Conservation (phyloP, 2,888 invertebrate genomes). For the Ophonus ardosiacus region DNA sequence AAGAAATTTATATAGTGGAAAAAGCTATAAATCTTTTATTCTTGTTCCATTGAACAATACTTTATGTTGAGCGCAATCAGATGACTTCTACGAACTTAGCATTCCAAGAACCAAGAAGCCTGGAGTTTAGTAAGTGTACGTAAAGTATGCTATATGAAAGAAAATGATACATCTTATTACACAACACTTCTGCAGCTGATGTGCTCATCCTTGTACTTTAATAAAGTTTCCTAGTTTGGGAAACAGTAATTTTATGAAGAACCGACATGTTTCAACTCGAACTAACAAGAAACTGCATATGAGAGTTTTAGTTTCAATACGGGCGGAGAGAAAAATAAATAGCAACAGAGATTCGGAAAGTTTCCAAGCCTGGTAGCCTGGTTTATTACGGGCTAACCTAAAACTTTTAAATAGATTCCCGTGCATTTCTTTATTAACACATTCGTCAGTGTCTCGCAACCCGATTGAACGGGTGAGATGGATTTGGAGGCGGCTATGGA, state of each 20-base stretch:
- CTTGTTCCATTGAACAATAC: background rate
- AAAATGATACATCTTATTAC: slow-evolving; percentile 3
- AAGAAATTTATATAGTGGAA: background rate
- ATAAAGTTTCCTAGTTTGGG: slow-evolving; percentile 29
- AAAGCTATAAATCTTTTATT: background rate
- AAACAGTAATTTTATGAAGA: slow-evolving; percentile 18
- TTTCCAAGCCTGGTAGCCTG: background rate
- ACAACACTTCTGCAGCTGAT: slow-evolving; percentile 8
- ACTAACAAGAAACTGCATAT: slow-evolving; percentile 31
- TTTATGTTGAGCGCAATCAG: background rate
- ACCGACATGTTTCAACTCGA: background rate
- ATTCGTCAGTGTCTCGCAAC: slow-evolving; percentile 30
- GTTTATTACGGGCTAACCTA: background rate
- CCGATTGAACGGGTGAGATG: slow-evolving; percentile 17
- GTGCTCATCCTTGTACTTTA: background rate
- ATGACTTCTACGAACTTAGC: background rate
- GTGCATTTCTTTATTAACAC: slow-evolving; percentile 24
- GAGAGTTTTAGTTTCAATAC: slow-evolving; percentile 19
- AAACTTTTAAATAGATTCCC: slow-evolving; percentile 15
- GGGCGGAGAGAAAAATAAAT: slow-evolving; percentile 21
- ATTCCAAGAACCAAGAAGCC: background rate
- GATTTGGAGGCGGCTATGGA: slow-evolving; percentile 19
- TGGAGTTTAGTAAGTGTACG: background rate
- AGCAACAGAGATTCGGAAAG: slow-evolving; percentile 5
- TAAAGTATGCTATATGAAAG: background rate